phyloP scores from a whole-genome alignment of 2,888 invertebrate genomes.

The Noctua pronuba region DNA sequence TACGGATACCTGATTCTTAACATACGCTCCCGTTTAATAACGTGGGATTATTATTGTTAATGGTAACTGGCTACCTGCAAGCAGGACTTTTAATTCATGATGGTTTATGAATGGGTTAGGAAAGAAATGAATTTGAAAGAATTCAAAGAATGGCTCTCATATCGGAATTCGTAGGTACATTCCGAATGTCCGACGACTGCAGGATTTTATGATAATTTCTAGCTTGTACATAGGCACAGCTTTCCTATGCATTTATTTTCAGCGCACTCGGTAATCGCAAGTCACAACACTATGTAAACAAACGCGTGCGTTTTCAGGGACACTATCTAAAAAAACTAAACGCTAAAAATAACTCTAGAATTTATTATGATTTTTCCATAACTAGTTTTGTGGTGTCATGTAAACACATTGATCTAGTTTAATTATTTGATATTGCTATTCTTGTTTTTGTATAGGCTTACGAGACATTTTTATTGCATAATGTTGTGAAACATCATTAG shows the following conservation, averaged over 20 bases:
- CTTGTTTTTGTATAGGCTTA: background rate
- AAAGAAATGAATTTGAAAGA: background rate
- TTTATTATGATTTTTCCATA: background rate
- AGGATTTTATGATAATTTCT: background rate
- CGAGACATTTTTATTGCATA: constrained; percentile 7
- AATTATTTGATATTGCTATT: background rate
- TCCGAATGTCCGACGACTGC: background rate
- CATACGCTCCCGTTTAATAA: background rate
- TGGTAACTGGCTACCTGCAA: background rate
- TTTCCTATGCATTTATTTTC: background rate
- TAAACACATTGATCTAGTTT: background rate
- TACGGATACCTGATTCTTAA: constrained; percentile 12
- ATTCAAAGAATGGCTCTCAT: background rate
- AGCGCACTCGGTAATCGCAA: background rate
- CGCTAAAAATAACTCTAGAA: background rate
- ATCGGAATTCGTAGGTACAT: background rate
- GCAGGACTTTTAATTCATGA: background rate
- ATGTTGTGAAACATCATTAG: constrained; percentile 23
- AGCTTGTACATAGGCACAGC: background rate
- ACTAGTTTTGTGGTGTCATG: background rate
- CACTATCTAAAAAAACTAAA: background rate
- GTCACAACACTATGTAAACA: constrained; percentile 21
- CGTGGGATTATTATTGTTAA: background rate
- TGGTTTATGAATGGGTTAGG: too few relatives aligned
- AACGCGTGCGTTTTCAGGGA: constrained; percentile 12